Evolutionary conservation across 2,888 invertebrate species (phyloP), one percentile per base, ranked within the genome.

Genomic region (Ceriagrion tenellum): DNA sequence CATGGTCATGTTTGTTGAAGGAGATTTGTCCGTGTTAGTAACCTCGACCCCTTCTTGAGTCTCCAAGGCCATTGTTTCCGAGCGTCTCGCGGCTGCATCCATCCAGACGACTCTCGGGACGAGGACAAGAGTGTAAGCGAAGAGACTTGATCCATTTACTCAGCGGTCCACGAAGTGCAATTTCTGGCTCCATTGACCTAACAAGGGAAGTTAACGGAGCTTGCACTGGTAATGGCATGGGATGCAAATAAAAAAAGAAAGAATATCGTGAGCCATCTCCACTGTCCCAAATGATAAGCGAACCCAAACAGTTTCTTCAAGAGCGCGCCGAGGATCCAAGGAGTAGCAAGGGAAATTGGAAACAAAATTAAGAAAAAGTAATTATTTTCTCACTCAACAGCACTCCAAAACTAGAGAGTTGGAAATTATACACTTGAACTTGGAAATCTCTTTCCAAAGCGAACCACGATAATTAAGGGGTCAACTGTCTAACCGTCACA

Each of bases 71-170:
- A 18, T 59, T 59, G 59, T 59, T 69, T 69, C 12, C 69, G 69
- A 26, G 0, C n/a, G 69, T 10, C 69, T 69, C 59, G 18, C 30
- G n/a, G 0, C 56, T 30, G 90, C 90, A 16, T 2, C n/a, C 10
- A 20, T 47, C 90, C 59, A 35, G 88, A 35, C 40, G 13, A 18
- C 23, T 59, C 55, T 16, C 3, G 56, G 16, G 26, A 26, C 47
- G 69, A 93, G 93, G 93, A 69, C 93, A 55, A 35, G n/a, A 20
- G 26, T 93, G 93, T 93, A 93, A 93, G 93, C 16, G 47, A 69
- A 93, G 69, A 63, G 47, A 93, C 30, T 93, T 93, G 93, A 93
- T 69, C 93, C 69, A 93, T 69, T 69, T 93, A 93, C 20, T 40
- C 63, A 91, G 35, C 63, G 59, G 40, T 91, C 91, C 91, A 30